These are phyloP conservation scores for Fragum sueziense DNA, from an alignment of 2,888 invertebrate genomes.

Conservation along the genomic window DNA sequence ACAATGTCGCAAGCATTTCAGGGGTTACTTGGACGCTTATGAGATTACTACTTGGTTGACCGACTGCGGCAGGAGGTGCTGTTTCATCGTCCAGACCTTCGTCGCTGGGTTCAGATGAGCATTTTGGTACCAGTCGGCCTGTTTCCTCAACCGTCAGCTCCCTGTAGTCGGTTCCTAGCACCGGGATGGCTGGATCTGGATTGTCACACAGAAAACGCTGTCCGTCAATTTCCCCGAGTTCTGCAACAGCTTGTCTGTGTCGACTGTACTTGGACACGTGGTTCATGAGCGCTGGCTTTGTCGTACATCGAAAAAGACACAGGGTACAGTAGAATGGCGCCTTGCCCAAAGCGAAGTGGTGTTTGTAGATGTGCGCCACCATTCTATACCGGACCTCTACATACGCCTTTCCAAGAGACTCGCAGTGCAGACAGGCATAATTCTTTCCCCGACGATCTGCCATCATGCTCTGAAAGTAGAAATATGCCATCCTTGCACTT, in stretches of 20 bases:
- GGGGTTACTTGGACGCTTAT: not conserved
- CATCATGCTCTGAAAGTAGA: not conserved
- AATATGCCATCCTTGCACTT: not conserved
- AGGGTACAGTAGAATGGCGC: not conserved
- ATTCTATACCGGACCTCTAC: not conserved
- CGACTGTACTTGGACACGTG: not conserved
- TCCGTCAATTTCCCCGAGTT: not conserved
- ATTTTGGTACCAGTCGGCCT: not conserved
- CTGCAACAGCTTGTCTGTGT: not conserved
- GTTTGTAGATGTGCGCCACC: not conserved
- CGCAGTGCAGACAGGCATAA: not conserved
- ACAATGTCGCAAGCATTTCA: not conserved
- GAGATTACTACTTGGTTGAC: not conserved
- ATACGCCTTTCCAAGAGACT: not conserved
- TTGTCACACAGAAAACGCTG: not conserved
- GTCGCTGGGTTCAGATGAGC: not conserved
- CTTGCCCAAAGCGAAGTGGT: not conserved
- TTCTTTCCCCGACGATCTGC: not conserved
- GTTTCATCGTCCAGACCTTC: not conserved
- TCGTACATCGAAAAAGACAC: not conserved
- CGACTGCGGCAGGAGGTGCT: no score
- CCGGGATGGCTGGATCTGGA: not conserved
- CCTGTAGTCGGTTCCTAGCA: not conserved
- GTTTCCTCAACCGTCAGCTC: not conserved
- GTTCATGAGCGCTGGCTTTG: not conserved